phyloP scores from a whole-genome alignment of 1,140 invertebrate genomes.

The Acromyrmex charruanus region DNA sequence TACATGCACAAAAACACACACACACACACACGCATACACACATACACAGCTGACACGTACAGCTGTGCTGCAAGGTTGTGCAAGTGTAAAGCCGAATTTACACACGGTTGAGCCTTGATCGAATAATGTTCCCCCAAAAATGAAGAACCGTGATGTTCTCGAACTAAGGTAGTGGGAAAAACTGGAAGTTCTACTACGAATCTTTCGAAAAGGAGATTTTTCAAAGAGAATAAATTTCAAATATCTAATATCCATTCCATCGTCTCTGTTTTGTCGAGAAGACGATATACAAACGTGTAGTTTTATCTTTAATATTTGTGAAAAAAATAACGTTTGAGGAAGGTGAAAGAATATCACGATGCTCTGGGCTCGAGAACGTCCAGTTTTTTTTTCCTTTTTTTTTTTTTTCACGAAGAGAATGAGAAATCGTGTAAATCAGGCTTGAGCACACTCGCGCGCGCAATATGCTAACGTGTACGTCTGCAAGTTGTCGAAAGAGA shows the following conservation, averaged over 20 bases:
- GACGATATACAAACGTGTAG: not conserved
- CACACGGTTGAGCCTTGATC: not conserved
- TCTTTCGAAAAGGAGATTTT: not conserved
- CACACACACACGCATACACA: not conserved
- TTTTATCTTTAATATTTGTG: not conserved
- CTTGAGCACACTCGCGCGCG: constrained; percentile 31
- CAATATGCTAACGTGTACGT: constrained; percentile 30
- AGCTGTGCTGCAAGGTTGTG: constrained; percentile 1
- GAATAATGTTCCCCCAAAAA: constrained; percentile 10
- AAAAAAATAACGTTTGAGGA: not conserved
- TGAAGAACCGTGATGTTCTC: not conserved
- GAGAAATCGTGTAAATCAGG: constrained; percentile 30
- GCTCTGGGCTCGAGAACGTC: not conserved
- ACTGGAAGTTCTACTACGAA: not conserved
- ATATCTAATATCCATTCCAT: not conserved
- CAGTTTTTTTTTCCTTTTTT: not conserved
- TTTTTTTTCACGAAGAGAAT: not conserved
- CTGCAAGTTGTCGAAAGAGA: constrained; percentile 59
- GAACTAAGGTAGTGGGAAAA: not conserved
- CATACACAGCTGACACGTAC: not conserved
- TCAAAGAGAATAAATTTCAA: constrained; percentile 14
- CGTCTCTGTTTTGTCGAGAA: not conserved
- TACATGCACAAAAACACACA: not conserved
- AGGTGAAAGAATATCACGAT: not conserved
- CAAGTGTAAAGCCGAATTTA: constrained; percentile 45